Percentiles rank a stretch among this genome's conserved stretches.
Conservation (phyloP, 1,140 invertebrate species). For the Cydia amplana region DNA sequence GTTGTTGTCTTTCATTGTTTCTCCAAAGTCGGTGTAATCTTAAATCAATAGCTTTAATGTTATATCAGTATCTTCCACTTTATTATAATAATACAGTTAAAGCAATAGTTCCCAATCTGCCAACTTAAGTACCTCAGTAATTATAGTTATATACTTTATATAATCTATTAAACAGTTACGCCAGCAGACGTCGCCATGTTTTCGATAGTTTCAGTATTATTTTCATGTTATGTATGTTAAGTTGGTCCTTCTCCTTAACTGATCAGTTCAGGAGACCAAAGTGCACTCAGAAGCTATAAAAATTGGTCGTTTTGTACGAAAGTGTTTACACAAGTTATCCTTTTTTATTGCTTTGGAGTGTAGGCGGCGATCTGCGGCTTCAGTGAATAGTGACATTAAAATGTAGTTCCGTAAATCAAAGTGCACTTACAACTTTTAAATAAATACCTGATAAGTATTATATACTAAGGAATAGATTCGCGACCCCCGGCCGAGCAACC, state of each 20-base stretch:
- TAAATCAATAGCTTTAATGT: conserved; percentile 76
- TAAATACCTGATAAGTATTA: conserved; percentile 72
- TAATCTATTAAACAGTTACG: conserved; percentile 49
- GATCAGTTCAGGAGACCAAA: conserved; percentile 6
- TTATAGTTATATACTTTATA: conserved; percentile 48
- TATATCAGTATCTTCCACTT: conserved; percentile 76
- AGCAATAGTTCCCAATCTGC: conserved; percentile 74
- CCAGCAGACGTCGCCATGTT: conserved; percentile 47
- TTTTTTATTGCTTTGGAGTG: conserved; percentile 23
- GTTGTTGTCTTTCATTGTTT: conserved; percentile 16
- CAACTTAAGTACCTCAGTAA: conserved; percentile 71
- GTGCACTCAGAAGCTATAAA: background rate
- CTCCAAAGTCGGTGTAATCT: conserved; percentile 66
- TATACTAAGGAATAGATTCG: conserved; percentile 59
- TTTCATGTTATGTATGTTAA: conserved; percentile 31
- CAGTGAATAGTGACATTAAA: conserved; percentile 57
- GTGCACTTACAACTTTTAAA: conserved; percentile 75
- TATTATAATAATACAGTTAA: conserved; percentile 64
- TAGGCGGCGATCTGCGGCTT: conserved; percentile 28
- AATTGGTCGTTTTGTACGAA: background rate
- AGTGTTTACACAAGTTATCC: background rate
- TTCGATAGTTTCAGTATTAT: conserved; percentile 26
- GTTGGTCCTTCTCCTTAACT: conserved; percentile 8
- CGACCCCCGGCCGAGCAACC: conserved; percentile 59
- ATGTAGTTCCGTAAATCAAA: conserved; percentile 77